A percentile compares a stretch with the other conserved stretches of the same genome.
phyloP scores from a whole-genome alignment of 2,797 vertebrate genomes.

The Bradypodion pumilum region DNA sequence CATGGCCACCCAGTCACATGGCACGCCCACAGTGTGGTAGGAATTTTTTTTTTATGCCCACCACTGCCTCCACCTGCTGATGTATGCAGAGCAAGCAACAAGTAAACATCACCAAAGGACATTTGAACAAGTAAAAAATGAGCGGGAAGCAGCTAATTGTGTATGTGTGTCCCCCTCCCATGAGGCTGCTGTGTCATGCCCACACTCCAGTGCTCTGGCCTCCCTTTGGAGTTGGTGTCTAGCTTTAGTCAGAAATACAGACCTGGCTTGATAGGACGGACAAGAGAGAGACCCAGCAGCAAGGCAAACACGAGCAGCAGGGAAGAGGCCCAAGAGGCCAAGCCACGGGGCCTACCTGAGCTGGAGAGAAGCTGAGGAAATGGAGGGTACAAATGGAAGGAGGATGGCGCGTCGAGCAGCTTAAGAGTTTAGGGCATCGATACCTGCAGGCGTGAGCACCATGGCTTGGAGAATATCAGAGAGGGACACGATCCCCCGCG shows the following conservation, averaged over 20 bases:
- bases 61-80: not conserved
- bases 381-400: constrained; percentile 58
- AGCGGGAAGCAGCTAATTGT: not conserved
- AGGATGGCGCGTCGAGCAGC: constrained; percentile 57
- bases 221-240: constrained; percentile 1
- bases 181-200: not conserved
- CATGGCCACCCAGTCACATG: too few species aligned
- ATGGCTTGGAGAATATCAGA: constrained; percentile 96
- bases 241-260: constrained; percentile 15
- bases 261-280: constrained; percentile 19
- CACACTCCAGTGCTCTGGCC: not conserved
- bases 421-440: constrained; percentile 90
- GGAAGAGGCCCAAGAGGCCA: not conserved
- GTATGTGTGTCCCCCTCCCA: not conserved
- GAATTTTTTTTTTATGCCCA: too few species aligned
- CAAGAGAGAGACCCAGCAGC: constrained; percentile 19
- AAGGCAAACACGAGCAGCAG: constrained; percentile 5
- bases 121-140: not conserved
- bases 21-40: too few species aligned
- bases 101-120: not conserved
- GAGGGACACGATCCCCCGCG: constrained; percentile 91
- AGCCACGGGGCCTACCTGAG: constrained; percentile 73
- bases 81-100: not conserved
- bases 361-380: constrained; percentile 62
- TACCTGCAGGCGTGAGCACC: constrained; percentile 94